These are phyloP conservation scores for Falco concolor DNA, from an alignment of 2,797 vertebrate species.

Conservation along the genomic window DNA sequence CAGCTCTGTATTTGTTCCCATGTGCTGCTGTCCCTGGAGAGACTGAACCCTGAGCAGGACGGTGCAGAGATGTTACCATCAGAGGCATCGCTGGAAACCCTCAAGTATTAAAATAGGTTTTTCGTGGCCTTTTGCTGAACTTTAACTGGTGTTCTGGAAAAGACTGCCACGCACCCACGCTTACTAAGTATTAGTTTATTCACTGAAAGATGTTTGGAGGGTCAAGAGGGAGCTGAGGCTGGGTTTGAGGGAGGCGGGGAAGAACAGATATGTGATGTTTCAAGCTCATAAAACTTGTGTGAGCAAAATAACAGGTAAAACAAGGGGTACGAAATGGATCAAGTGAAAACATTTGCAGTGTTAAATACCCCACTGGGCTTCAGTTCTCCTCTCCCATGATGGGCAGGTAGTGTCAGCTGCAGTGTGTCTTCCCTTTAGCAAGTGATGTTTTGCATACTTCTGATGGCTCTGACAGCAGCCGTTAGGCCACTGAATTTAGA, in stretches of 20 bases:
- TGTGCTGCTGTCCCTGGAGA: background rate
- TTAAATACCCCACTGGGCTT: background rate
- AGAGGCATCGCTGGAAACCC: background rate
- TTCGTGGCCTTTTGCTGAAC: background rate
- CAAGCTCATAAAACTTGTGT: background rate
- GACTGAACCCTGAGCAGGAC: background rate
- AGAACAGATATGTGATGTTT: fast-evolving
- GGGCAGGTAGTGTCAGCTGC: background rate
- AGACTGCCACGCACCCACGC: fast-evolving
- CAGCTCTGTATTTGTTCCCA: background rate
- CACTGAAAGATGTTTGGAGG: background rate
- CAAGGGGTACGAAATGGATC: background rate
- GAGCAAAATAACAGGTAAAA: background rate
- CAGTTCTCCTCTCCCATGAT: background rate
- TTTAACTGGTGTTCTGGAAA: background rate
- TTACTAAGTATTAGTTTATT: background rate
- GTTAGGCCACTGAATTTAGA: background rate
- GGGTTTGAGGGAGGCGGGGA: background rate
- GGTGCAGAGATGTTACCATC: background rate
- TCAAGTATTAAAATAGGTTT: background rate
- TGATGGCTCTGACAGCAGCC: background rate
- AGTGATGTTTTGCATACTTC: background rate
- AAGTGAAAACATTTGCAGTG: background rate
- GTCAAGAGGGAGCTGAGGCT: background rate
- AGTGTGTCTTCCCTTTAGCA: background rate